Conservation (phyloP, 2,888 invertebrate species). For the Sesia bembeciformis region DNA sequence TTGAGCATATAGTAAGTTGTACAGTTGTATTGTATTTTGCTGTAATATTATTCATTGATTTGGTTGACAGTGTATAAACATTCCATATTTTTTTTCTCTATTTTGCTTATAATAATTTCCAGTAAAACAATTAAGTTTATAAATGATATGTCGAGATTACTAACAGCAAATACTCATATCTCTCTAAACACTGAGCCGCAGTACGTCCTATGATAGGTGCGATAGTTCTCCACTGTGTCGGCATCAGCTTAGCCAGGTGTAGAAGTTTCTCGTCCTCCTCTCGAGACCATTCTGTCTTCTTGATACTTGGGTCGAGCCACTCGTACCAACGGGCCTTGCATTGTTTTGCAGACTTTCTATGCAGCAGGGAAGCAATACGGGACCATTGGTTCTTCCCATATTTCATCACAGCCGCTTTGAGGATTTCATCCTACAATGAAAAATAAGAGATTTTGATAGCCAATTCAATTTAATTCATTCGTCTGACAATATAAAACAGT, state of each 20-base stretch:
- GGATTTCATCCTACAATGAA: constrained; percentile 94
- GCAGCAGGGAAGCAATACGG: constrained; percentile 96
- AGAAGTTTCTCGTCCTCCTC: constrained; percentile 99
- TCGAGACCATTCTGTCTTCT: constrained; percentile 99
- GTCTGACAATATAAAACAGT: neutral
- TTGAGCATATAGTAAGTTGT: no score
- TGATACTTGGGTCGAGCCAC: constrained; percentile 99
- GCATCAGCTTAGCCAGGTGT: constrained; percentile 98
- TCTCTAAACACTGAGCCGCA: constrained; percentile 97
- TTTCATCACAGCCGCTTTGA: constrained; percentile 99
- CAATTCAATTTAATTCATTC: constrained; percentile 2
- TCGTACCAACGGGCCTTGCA: constrained; percentile 99
- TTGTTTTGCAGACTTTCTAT: constrained; percentile 99
- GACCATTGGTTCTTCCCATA: constrained; percentile 99
- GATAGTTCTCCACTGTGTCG: constrained; percentile 99
- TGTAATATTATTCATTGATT: no score
- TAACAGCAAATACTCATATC: constrained; percentile 96
- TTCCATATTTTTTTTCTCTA: no score
- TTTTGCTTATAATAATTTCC: no score
- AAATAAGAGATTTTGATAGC: neutral
- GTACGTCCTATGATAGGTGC: constrained; percentile 99
- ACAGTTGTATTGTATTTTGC: no score
- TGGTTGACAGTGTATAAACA: no score
- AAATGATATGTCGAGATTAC: constrained; percentile 18
- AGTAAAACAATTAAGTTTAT: no score